Base-by-base conservation (phyloP, 2,888 invertebrate species). In the Esperia sulphurella region DNA sequence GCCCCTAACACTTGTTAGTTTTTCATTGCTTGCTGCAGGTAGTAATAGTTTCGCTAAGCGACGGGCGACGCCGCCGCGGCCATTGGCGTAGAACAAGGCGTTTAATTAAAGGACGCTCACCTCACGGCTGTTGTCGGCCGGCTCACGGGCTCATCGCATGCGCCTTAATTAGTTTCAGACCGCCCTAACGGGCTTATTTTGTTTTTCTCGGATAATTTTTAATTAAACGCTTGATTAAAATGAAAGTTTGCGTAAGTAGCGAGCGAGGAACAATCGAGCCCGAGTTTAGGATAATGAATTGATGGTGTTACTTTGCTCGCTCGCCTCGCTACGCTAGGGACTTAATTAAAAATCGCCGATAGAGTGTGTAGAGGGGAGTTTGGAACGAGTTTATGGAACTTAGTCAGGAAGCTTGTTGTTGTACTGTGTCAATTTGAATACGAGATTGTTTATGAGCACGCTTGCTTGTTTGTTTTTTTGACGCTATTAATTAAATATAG, bases 181-280 rank as follows among this genome's bases (percentile, higher is more conserved):
- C 84, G 83, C 84, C 86, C 86, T 85, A 86, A 86, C 87, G 79
- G 85, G 83, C 88, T 88, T 88, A 88, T 88, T 89, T 89, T 88
- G 89, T 89, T 88, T 88, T 89, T 88, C 87, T 86, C 85, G 83
- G 87, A 87, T 88, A 89, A 89, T 89, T 89, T 89, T 89, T 88
- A 89, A 89, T 89, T 89, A 89, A 88, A 89, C 85, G 89, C 87
- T 88, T 89, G 89, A 89, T 89, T 88, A 89, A 89, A 89, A 89
- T 89, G 86, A 89, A 88, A 89, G 88, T 89, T 89, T 87, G 87
- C 85, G 83, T 88, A 89, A 89, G 89, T 89, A 88, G 83, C 87
- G 84, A 82, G 80, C 87, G 84, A 79, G 83, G 83, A 88, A 88
- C 87, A 88, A 88, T 89, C 87, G 86, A 80, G 83, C 79, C 78